Evolutionary conservation across 2,888 invertebrate genomes (phyloP), one percentile per base, ranked within the genome.

Genomic region (Anthrax anthrax): DNA sequence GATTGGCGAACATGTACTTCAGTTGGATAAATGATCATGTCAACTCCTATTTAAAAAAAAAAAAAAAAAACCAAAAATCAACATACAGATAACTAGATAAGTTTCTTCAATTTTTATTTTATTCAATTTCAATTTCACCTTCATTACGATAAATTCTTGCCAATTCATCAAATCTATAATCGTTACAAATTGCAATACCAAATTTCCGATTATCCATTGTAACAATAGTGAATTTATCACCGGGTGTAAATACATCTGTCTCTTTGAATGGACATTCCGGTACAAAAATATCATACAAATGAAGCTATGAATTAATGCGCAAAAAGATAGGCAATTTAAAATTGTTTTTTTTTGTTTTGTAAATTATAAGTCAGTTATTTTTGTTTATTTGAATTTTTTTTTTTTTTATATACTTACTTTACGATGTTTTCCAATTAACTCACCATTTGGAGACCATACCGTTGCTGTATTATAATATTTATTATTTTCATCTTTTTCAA

Each of bases 171-270:
- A 96, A 97, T 39, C 96, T 73, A 47, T 95, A 73, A 62, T 97
- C 96, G 62, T 96, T 96, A 61, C 96, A 96, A 58, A 97, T 89
- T n/a, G 91, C 95, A 39, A 96, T 59, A 0, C 96, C 96, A 47
- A 95, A 72, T 70, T 81, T 85, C 18, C 75, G 67, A 10, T 75
- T 74, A 39, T 77, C 75, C 45, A 80, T 78, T 40, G 83, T 74
- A 59, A 95, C 86, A 1, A 76, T 80, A 0, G 82, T 81, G 43
- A 89, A 64, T n/a, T 75, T 65, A 57, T 80, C 72, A 1, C 95
- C 96, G 1, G 88, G 73, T 37, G 77, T 75, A 9, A 96, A 67
- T 0, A 80, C 80, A 43, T 87, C 84, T 0, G 91, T 92, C 65
- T 96, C 96, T 57, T 85, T 83, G 64, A 96, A 95, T 12, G 78